A percentile compares a stretch with the other conserved stretches of the same genome.
Evolutionary conservation across 2,888 invertebrate genomes (phyloP).

Genomic region (Dascillus cervinus): DNA sequence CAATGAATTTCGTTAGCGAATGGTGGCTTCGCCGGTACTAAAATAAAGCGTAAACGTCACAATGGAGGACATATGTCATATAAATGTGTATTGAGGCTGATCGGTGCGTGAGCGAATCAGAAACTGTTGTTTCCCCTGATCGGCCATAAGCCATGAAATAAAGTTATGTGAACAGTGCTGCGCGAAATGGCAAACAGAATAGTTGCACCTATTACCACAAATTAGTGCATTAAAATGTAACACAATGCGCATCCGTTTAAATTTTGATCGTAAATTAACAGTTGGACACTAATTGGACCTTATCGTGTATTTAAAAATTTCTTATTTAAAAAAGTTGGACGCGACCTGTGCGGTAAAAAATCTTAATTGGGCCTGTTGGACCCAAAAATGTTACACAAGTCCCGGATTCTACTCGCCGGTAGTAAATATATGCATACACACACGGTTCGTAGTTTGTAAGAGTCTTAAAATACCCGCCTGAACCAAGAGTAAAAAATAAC

Average conservation of each 20-base stretch:
- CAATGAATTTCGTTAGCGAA: no score
- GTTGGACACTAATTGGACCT: slow-evolving; percentile 9
- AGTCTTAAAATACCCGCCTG: slow-evolving; percentile 13
- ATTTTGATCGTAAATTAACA: slow-evolving; percentile 1
- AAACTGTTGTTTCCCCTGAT: slow-evolving; percentile 19
- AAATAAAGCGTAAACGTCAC: slow-evolving; percentile 3
- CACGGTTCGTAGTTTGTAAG: slow-evolving; percentile 2
- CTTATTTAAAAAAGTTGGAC: slow-evolving; percentile 6
- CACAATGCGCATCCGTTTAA: not conserved
- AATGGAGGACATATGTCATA: slow-evolving; percentile 4
- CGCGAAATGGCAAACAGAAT: slow-evolving; percentile 20
- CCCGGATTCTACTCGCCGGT: no score
- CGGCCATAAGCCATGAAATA: slow-evolving; percentile 19
- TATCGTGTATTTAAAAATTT: slow-evolving; percentile 9
- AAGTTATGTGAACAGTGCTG: slow-evolving; percentile 21
- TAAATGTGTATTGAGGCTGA: slow-evolving; percentile 16
- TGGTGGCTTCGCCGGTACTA: no score
- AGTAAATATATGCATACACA: slow-evolving; percentile 1
- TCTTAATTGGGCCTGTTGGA: slow-evolving; percentile 11
- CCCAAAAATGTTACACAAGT: no score
- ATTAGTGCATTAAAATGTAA: not conserved
- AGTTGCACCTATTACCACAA: slow-evolving; percentile 12
- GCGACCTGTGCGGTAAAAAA: slow-evolving; percentile 16
- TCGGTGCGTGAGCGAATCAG: slow-evolving; percentile 25
- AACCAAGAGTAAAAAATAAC: slow-evolving; percentile 13